Conservation (phyloP, 2,797 vertebrate species). For the Hybognathus amarus region DNA sequence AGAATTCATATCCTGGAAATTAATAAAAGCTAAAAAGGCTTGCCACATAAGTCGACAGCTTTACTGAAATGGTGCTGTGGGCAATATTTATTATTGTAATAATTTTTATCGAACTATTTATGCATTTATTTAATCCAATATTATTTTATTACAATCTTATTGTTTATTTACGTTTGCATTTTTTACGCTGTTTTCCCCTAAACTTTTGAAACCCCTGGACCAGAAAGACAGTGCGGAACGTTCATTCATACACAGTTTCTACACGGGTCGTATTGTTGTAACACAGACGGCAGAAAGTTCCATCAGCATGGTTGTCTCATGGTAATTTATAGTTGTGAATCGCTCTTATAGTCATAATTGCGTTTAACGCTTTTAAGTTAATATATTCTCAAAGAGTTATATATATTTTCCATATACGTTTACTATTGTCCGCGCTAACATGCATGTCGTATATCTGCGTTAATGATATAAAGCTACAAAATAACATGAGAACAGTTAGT, state of each 20-base stretch:
- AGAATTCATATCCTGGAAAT: no score
- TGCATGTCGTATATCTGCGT: neutral
- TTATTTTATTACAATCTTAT: neutral
- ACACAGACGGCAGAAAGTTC: conserved; percentile 27
- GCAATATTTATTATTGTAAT: no score
- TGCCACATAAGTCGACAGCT: no score
- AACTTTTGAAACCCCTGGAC: neutral
- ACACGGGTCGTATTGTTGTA: neutral
- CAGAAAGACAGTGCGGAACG: neutral
- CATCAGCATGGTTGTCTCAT: conserved; percentile 39
- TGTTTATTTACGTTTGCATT: neutral
- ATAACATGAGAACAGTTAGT: neutral
- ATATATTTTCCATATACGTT: neutral
- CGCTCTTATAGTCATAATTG: neutral
- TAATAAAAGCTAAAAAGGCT: no score
- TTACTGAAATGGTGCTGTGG: no score
- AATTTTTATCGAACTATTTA: neutral
- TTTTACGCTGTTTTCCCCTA: neutral
- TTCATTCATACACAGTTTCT: neutral
- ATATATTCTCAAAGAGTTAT: neutral
- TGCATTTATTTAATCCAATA: no score
- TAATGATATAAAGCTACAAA: neutral
- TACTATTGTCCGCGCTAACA: neutral
- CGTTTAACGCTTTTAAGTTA: neutral
- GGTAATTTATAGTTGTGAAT: neutral